phyloP scores from a whole-genome alignment of 1,140 invertebrate genomes.

The Probaryconus sp. region DNA sequence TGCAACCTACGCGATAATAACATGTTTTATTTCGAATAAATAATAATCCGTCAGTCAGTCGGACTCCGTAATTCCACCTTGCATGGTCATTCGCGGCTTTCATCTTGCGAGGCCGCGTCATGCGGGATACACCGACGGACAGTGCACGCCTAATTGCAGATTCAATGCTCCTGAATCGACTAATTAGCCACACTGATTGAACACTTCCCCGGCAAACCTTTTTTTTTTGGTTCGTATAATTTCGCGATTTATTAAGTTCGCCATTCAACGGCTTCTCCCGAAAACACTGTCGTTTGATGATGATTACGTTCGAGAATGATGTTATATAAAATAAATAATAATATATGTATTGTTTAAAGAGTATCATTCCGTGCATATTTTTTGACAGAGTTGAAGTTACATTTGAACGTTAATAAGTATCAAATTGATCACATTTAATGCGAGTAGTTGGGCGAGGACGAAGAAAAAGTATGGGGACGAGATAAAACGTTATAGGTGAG shows the following conservation, averaged over 20 bases:
- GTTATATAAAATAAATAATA: no score
- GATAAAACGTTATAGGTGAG: slow-evolving; percentile 53
- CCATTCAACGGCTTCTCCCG: neutral
- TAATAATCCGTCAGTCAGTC: slow-evolving; percentile 56
- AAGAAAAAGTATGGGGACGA: slow-evolving; percentile 43
- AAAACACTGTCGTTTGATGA: neutral
- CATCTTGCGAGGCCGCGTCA: slow-evolving; percentile 48
- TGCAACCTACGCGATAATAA: slow-evolving; percentile 57
- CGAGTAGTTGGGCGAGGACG: slow-evolving; percentile 31
- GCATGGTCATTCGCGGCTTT: slow-evolving; percentile 59
- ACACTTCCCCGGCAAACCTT: slow-evolving; percentile 26
- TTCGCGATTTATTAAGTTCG: slow-evolving; percentile 19
- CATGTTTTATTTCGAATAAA: slow-evolving; percentile 60
- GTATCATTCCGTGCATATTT: no score
- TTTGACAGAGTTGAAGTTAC: slow-evolving; percentile 24
- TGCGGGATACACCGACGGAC: slow-evolving; percentile 56
- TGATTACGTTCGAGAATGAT: no score
- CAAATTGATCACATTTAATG: slow-evolving; percentile 31
- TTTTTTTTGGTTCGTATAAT: no score
- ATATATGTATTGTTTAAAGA: no score
- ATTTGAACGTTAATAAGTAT: slow-evolving; percentile 14
- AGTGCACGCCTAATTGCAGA: slow-evolving; percentile 70
- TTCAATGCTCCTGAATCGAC: slow-evolving; percentile 72
- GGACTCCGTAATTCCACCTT: slow-evolving; percentile 66
- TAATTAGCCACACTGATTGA: slow-evolving; percentile 67